Conservation (phyloP, 1,140 invertebrate genomes). For the Drosophila persimilis region DNA sequence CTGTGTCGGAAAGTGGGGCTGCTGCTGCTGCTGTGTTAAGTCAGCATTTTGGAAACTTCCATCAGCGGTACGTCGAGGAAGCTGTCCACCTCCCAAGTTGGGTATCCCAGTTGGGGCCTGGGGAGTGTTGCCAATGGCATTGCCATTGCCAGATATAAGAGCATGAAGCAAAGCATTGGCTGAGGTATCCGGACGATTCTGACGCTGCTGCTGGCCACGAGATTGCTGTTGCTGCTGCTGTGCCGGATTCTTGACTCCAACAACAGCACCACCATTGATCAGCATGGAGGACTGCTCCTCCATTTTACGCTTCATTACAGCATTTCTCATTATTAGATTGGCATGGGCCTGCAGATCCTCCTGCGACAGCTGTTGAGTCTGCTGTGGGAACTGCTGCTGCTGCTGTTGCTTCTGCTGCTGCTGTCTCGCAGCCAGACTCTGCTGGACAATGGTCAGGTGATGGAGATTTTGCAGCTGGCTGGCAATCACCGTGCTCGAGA, state of each 20-base stretch:
- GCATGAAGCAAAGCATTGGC: constrained; percentile 65
- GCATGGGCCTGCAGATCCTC: constrained; percentile 77
- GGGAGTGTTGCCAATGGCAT: neutral
- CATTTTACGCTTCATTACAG: constrained; percentile 77
- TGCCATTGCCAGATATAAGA: constrained; percentile 56
- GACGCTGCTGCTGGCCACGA: constrained; percentile 29
- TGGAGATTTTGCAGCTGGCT: constrained; percentile 78
- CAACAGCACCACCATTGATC: constrained; percentile 29
- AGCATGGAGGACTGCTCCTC: constrained; percentile 71
- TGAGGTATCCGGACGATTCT: constrained; percentile 34
- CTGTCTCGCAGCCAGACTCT: constrained; percentile 68
- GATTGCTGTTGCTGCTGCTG: constrained; percentile 36
- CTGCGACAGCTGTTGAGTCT: constrained; percentile 60
- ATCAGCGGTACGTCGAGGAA: constrained; percentile 21
- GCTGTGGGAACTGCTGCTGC: constrained; percentile 39
- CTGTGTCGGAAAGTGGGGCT: constrained; percentile 26
- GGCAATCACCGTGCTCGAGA: constrained; percentile 75
- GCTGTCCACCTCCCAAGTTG: no score
- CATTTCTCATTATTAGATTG: constrained; percentile 80
- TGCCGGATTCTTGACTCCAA: constrained; percentile 13
- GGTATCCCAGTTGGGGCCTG: no score
- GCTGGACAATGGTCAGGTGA: constrained; percentile 72
- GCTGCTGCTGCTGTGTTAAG: constrained; percentile 25
- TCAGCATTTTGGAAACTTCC: constrained; percentile 46
- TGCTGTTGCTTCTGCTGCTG: constrained; percentile 54